A percentile compares a stretch with the other conserved stretches of the same genome.
phyloP scores from a whole-genome alignment of 2,113 vertebrate genomes.

The Oreotrochilus melanogaster region DNA sequence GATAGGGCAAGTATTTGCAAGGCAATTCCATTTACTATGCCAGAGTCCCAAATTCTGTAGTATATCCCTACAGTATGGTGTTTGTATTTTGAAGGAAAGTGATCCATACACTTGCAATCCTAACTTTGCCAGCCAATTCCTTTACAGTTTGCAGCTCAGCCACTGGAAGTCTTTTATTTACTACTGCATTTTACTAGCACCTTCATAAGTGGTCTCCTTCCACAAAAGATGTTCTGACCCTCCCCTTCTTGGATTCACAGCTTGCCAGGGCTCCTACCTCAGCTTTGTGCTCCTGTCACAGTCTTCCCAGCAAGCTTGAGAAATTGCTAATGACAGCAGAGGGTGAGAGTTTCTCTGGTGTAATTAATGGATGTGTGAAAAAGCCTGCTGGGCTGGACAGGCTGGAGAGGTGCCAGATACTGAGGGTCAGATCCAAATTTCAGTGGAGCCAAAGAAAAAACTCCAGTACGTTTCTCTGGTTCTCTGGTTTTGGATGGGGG shows the following conservation, averaged over 20 bases:
- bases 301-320: conserved; percentile 34
- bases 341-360: conserved; percentile 28
- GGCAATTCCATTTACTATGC: not conserved
- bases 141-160: not conserved
- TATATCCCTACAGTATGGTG: rapidly evolving
- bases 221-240: conserved; percentile 10
- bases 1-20: not conserved
- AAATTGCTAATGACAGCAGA: not conserved
- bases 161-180: not conserved
- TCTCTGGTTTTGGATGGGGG: conserved; percentile 24
- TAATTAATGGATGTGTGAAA: conserved; percentile 63
- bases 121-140: not conserved
- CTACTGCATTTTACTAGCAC: not conserved
- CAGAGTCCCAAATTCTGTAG: not conserved
- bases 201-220: not conserved
- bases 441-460: conserved; percentile 3
- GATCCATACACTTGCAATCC: not conserved
- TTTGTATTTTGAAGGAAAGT: not conserved
- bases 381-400: conserved; percentile 47
- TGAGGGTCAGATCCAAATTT: conserved; percentile 33
- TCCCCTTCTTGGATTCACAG: conserved; percentile 10
- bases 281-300: conserved; percentile 36
- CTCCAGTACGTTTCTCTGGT: not conserved
- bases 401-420: conserved; percentile 43
- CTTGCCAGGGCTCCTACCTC: conserved; percentile 30